phyloP scores from a whole-genome alignment of 2,888 invertebrate species.

The Phengaris arion region DNA sequence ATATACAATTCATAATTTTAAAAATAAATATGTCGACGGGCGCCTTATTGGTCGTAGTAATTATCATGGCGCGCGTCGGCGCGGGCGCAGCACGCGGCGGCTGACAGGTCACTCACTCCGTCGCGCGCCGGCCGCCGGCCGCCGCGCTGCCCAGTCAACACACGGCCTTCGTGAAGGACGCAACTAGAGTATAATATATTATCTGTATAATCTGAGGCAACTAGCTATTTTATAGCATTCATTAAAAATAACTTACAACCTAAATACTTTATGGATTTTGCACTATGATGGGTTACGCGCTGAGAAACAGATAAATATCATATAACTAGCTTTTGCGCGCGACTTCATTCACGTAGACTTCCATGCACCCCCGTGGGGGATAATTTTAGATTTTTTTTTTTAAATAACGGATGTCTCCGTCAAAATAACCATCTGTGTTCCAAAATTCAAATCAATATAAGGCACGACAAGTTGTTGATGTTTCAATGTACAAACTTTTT shows the following conservation, averaged over 20 bases:
- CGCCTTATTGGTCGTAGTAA: constrained; percentile 73
- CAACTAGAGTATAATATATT: background rate
- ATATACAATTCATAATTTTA: constrained; percentile 58
- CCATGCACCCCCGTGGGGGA: too few species aligned
- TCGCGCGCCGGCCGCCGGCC: constrained; percentile 59
- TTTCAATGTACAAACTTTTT: too few species aligned
- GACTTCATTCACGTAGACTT: too few species aligned
- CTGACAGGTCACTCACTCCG: constrained; percentile 63
- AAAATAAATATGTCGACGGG: constrained; percentile 66
- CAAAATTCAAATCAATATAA: too few species aligned
- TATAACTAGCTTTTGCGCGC: too few species aligned
- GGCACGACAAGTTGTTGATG: too few species aligned
- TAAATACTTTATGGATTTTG: background rate
- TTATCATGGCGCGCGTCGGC: constrained; percentile 64
- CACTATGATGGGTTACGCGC: background rate
- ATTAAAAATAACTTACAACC: constrained; percentile 13
- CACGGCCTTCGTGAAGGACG: constrained; percentile 71
- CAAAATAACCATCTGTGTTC: background rate
- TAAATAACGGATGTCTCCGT: too few species aligned
- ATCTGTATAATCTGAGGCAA: too few species aligned
- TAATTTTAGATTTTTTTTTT: too few species aligned
- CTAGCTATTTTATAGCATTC: background rate
- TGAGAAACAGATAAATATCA: background rate
- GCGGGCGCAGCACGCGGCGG: constrained; percentile 51
- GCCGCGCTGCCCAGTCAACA: constrained; percentile 55